phyloP scores from a whole-genome alignment of 2,113 vertebrate species.

The Sinocyclocheilus anophthalmus region DNA sequence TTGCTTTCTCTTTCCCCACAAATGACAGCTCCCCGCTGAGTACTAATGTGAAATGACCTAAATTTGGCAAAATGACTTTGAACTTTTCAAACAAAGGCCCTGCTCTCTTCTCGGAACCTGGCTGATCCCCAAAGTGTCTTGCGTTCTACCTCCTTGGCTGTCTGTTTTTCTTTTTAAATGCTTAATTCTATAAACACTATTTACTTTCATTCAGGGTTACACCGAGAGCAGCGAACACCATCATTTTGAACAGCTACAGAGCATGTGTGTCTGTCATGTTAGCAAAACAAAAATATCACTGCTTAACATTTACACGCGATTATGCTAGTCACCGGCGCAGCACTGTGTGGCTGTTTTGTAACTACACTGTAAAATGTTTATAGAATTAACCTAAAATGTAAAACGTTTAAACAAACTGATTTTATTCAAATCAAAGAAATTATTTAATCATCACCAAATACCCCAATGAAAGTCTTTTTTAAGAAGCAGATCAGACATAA shows the following conservation, averaged over 20 bases:
- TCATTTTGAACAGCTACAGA: conserved; percentile 46
- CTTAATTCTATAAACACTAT: conserved; percentile 66
- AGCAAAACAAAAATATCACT: conserved; percentile 40
- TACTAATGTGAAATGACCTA: conserved; percentile 67
- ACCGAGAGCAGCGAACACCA: conserved; percentile 50
- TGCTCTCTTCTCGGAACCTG: conserved; percentile 49
- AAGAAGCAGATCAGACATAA: not conserved
- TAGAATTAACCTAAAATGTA: not conserved
- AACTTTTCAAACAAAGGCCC: conserved; percentile 69
- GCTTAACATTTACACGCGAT: conserved; percentile 47
- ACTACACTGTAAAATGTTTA: not conserved
- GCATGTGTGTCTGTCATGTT: conserved; percentile 52
- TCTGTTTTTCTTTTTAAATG: conserved; percentile 56
- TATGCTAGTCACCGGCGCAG: conserved; percentile 25
- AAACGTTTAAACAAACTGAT: not conserved
- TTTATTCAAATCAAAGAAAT: not conserved
- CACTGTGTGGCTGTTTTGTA: not conserved
- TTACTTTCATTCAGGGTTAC: conserved; percentile 62
- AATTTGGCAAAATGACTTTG: conserved; percentile 69
- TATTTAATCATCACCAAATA: not conserved
- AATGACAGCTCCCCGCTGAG: conserved; percentile 61
- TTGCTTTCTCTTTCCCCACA: conserved; percentile 55
- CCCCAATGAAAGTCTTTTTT: not conserved
- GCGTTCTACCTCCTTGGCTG: conserved; percentile 44
- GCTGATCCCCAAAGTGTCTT: conserved; percentile 47